Evolutionary conservation across 2,797 vertebrate species (phyloP), one percentile per base, ranked within the genome.

Genomic region (Hapalemur alaotrensis): DNA sequence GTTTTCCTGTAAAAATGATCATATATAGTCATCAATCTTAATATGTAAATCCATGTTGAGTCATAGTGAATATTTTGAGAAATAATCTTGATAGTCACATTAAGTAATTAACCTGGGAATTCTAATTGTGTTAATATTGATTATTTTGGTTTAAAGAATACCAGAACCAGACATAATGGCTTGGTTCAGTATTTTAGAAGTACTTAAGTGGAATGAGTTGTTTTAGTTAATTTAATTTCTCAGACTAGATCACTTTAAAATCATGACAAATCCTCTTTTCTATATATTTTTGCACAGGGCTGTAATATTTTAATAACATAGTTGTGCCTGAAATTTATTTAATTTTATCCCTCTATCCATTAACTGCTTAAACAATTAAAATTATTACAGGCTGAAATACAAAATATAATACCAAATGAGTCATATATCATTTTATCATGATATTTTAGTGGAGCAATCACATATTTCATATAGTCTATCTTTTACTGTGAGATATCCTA

Each of bases 141-240:
- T 78, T 86, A 83, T 94, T 89, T 93, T 95, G 61, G 1, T 17
- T 41, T 89, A 59, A 54, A 84, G 43, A 70, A n/a, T 52, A 90
- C 22, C 14, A 85, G 63, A 92, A 86, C 1, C 59, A 93, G 54
- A 83, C 13, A 69, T 48, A 89, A 61, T 83, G 57, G 5, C 30
- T 48, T n/a, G 22, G 91, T 81, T 96, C 30, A 83, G 18, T 75
- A 92, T 84, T 95, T 95, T 93, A 75, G 50, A 89, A 46, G 30
- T 89, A 41, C 73, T 88, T 92, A 91, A 93, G 84, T 32, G 73
- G 46, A 88, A 81, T 81, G 10, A 73, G 7, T 75, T 93, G 15
- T 87, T 95, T 95, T n/a, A 95, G 43, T 89, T 93, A 82, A 54
- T 94, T 89, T 92, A 59, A n/a, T 84, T 87, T 87, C 32, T 96